A percentile compares a stretch with the other conserved stretches of the same genome.
These are phyloP conservation scores for Yponomeuta sedellus DNA, from an alignment of 2,888 invertebrate species.

Conservation along the genomic window DNA sequence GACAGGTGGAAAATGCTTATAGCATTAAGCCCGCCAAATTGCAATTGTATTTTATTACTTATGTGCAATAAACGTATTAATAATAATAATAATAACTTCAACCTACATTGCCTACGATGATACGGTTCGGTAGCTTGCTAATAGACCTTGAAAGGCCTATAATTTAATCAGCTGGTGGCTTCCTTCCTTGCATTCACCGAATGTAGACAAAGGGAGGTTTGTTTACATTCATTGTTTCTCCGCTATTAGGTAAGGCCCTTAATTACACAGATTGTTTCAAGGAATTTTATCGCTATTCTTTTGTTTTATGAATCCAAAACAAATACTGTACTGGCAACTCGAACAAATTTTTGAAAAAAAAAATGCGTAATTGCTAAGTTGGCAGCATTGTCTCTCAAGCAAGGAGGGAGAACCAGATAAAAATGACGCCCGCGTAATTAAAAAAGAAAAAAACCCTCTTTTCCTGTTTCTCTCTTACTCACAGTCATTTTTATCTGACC, in stretches of 20 bases:
- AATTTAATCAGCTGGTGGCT: slow-evolving; percentile 9
- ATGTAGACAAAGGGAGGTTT: slow-evolving; percentile 3
- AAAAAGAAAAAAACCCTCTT: slow-evolving; percentile 26
- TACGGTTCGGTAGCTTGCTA: neutral
- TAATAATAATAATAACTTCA: too few relatives aligned
- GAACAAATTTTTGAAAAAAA: too few relatives aligned
- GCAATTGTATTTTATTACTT: too few relatives aligned
- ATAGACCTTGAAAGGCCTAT: slow-evolving; percentile 6
- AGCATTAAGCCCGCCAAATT: too few relatives aligned
- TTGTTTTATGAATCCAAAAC: neutral
- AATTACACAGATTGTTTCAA: neutral
- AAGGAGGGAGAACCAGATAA: slow-evolving; percentile 69
- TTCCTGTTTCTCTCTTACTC: slow-evolving; percentile 25
- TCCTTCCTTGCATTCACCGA: slow-evolving; percentile 11
- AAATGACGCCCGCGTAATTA: slow-evolving; percentile 54
- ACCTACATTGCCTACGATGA: neutral
- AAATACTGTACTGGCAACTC: too few relatives aligned
- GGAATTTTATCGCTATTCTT: neutral
- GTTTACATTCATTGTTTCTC: slow-evolving; percentile 2
- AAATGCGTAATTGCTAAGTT: too few relatives aligned
- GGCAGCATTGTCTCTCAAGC: neutral
- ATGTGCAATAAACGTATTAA: too few relatives aligned
- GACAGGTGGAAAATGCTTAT: too few relatives aligned
- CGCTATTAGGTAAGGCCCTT: neutral
- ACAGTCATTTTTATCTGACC: slow-evolving; percentile 73